These are phyloP conservation scores for Pollachius pollachius DNA, from an alignment of 2,113 vertebrate species.

Conservation along the genomic window DNA sequence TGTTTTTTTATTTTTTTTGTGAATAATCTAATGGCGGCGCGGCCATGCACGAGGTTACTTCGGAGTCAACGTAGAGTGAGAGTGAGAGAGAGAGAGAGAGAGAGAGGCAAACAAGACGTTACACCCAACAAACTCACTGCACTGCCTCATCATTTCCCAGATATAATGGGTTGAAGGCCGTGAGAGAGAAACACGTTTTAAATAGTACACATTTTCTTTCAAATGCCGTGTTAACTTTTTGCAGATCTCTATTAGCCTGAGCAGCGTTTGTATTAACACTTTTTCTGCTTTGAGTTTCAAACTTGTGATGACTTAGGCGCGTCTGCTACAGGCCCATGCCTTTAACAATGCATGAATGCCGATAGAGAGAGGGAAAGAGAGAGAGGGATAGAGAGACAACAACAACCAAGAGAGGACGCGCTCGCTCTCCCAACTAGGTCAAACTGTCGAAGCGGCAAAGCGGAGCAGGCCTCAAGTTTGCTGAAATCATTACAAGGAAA, in stretches of 20 bases:
- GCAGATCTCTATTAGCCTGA: constrained; percentile 20
- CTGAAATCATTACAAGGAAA: constrained; percentile 79
- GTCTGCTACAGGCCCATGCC: constrained; percentile 87
- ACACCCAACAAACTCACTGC: no score
- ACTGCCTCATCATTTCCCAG: no score
- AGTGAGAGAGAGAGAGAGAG: no score
- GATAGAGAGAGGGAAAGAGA: constrained; percentile 22
- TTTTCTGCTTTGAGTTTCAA: constrained; percentile 17
- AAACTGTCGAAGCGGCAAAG: constrained; percentile 78
- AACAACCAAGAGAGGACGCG: constrained; percentile 55
- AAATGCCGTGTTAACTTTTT: constrained; percentile 17
- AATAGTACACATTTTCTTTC: neutral
- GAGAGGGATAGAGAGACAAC: constrained; percentile 61
- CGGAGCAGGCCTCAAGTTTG: constrained; percentile 79
- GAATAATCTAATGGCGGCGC: constrained; percentile 60
- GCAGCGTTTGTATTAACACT: constrained; percentile 52
- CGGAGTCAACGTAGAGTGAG: constrained; percentile 31
- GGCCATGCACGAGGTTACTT: constrained; percentile 49
- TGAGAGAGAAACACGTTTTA: neutral
- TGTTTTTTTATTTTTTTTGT: constrained; percentile 36
- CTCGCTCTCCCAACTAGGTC: constrained; percentile 77
- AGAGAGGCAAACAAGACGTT: no score
- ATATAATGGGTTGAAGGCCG: no score
- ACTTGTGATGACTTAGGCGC: constrained; percentile 76
- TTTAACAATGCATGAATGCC: constrained; percentile 73